Conservation (phyloP, 2,113 vertebrate species). For the Phyllostomus hastatus region DNA sequence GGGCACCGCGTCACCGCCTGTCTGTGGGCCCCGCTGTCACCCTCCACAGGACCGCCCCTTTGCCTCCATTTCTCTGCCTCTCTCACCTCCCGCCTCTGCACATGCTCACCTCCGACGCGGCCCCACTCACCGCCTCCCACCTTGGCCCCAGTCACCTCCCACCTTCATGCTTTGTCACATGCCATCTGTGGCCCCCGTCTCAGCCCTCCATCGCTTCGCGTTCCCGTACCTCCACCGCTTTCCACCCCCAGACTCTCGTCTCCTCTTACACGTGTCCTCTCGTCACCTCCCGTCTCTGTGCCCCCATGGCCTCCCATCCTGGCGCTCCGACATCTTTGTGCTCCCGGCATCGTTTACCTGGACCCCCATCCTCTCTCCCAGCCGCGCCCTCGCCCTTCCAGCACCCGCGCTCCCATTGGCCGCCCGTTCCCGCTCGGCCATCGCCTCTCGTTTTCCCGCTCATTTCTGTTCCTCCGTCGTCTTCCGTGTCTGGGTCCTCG, state of each 20-base stretch:
- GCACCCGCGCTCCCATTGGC: background rate
- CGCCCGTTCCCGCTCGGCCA: constrained; percentile 62
- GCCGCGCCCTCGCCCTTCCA: background rate
- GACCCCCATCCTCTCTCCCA: background rate
- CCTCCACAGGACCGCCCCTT: background rate
- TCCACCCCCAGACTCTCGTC: background rate
- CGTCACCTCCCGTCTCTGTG: background rate
- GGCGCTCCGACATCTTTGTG: background rate
- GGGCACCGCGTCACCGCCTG: background rate
- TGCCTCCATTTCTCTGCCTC: background rate
- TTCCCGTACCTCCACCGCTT: background rate
- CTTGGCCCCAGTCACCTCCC: background rate
- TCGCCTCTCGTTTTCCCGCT: background rate
- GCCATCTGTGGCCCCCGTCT: background rate
- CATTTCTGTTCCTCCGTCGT: background rate
- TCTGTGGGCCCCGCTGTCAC: background rate
- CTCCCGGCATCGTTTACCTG: background rate
- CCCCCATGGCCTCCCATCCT: background rate
- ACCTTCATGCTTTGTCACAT: background rate
- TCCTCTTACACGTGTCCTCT: background rate
- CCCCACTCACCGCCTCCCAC: background rate
- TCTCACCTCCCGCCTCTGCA: background rate
- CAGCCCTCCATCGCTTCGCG: background rate
- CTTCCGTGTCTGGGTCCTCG: background rate
- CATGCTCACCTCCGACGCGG: background rate